These are phyloP conservation scores for Palythoa grandiflora DNA, from an alignment of 92 coral and sea anemone genomes.

Conservation along the genomic window DNA sequence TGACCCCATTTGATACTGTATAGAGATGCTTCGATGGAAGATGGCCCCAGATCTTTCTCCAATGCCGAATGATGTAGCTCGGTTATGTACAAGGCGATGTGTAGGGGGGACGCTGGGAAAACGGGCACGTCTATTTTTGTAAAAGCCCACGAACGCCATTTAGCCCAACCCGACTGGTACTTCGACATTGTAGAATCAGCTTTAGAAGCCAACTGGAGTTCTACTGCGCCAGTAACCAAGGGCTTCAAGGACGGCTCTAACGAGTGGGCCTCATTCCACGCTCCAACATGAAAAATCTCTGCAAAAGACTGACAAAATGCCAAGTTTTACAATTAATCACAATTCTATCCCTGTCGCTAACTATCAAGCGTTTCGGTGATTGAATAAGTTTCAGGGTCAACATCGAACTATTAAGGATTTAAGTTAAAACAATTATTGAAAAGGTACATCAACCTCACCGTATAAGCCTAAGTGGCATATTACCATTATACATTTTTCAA, in stretches of 20 bases:
- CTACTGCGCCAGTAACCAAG: neutral
- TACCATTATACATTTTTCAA: neutral
- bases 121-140: constrained; percentile 35
- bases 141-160: neutral
- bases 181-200: constrained; percentile 3
- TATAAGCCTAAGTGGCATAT: constrained; percentile 23
- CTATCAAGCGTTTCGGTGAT: neutral
- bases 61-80: constrained; percentile 31
- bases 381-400: neutral
- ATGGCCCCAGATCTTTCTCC: constrained; percentile 4
- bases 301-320: constrained; percentile 26
- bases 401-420: neutral
- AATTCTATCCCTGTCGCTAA: neutral
- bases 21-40: neutral
- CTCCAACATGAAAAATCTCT: neutral
- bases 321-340: constrained; percentile 4
- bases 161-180: neutral
- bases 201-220: constrained; percentile 4
- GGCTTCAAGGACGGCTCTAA: constrained; percentile 3
- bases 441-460: constrained; percentile 2
- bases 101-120: constrained; percentile 57
- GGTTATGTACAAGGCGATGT: constrained; percentile 52
- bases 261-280: neutral
- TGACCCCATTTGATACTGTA: constrained; percentile 4
- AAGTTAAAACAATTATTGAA: neutral